Evolutionary conservation across 2,797 vertebrate species (phyloP).

Genomic region (Lates japonicus): DNA sequence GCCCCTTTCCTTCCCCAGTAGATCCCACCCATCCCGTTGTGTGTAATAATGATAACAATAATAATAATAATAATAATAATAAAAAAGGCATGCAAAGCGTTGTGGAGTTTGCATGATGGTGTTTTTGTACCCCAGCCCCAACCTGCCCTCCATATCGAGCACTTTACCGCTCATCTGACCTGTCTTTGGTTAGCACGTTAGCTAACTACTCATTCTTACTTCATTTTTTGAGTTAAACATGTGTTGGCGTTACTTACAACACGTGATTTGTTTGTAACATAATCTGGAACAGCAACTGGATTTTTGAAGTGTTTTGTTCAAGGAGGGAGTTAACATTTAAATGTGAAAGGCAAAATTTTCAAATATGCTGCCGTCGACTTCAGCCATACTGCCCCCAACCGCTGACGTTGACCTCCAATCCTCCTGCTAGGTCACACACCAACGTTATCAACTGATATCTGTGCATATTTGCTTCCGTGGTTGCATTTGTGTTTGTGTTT

Average conservation of each 20-base stretch:
- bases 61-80: conserved; percentile 48
- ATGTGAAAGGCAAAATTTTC: conserved; percentile 19
- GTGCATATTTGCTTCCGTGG: conserved; percentile 59
- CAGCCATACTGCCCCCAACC: neutral
- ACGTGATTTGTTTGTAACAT: conserved; percentile 10
- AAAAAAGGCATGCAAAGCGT: conserved; percentile 86
- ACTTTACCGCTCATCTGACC: conserved; percentile 76
- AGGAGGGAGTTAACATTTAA: conserved; percentile 23
- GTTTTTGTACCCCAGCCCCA: conserved; percentile 73
- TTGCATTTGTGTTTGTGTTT: conserved; percentile 53
- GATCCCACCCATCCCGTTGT: conserved; percentile 50
- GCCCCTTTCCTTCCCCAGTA: too few species aligned
- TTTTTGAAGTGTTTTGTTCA: conserved; percentile 31
- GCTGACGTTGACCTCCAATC: neutral
- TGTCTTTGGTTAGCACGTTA: conserved; percentile 49
- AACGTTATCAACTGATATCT: conserved; percentile 5
- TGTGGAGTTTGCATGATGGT: conserved; percentile 88
- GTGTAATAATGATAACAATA: conserved; percentile 60
- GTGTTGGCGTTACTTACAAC: neutral
- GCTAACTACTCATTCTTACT: conserved; percentile 26
- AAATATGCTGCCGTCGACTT: conserved; percentile 7
- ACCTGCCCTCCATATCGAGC: conserved; percentile 70
- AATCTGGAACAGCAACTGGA: conserved; percentile 6
- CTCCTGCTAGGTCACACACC: conserved; percentile 14
- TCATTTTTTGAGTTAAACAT: neutral